These are phyloP conservation scores for Drosophila insularis DNA, from an alignment of 1,140 invertebrate genomes.

Conservation along the genomic window DNA sequence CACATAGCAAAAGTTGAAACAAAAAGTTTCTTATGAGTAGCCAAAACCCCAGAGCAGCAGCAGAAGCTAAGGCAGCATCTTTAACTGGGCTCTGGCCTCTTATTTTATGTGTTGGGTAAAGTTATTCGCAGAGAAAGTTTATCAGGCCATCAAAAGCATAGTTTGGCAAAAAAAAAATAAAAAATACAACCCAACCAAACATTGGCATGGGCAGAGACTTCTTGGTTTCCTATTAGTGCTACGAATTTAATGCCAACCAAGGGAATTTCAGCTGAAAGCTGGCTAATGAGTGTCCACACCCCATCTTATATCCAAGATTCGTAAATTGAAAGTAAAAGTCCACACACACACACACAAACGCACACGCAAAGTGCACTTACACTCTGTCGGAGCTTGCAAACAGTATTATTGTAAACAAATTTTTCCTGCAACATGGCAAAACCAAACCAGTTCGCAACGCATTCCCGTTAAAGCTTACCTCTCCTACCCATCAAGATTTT, in stretches of 20 bases:
- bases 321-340: slow-evolving; percentile 65
- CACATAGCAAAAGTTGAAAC: slow-evolving; percentile 49
- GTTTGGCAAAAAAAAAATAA: slow-evolving; percentile 48
- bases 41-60: slow-evolving; percentile 38
- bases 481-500: background rate
- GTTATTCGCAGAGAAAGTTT: slow-evolving; percentile 73
- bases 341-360: slow-evolving; percentile 6
- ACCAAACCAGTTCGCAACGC: slow-evolving; percentile 53
- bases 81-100: slow-evolving; percentile 26
- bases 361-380: slow-evolving; percentile 51
- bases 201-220: slow-evolving; percentile 36
- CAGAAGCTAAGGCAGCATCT: slow-evolving; percentile 38
- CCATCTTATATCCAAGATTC: background rate
- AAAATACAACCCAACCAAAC: slow-evolving; percentile 12
- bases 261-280: slow-evolving; percentile 1
- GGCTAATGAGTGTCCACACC: slow-evolving; percentile 35
- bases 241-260: slow-evolving; percentile 42
- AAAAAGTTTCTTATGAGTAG: slow-evolving; percentile 35
- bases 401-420: slow-evolving; percentile 65
- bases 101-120: slow-evolving; percentile 47
- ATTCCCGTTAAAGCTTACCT: background rate
- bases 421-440: slow-evolving; percentile 45
- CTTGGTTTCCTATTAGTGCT: slow-evolving; percentile 34
- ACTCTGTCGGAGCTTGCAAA: slow-evolving; percentile 39
- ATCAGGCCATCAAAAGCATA: slow-evolving; percentile 50